Conservation (phyloP, 2,113 vertebrate genomes). For the Lontra canadensis region DNA sequence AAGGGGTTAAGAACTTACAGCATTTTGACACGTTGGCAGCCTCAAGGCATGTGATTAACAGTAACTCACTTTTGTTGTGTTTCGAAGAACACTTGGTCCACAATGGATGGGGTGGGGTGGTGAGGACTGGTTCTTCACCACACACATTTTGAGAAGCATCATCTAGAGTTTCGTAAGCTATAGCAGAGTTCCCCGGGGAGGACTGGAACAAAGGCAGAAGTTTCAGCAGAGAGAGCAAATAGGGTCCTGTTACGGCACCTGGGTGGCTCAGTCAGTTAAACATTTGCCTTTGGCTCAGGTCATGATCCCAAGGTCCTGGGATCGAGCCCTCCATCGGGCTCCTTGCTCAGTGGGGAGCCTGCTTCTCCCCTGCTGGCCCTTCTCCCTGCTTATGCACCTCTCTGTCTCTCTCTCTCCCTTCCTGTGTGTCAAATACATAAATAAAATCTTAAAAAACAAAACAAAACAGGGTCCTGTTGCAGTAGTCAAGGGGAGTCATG, state of each 20-base stretch:
- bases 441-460: too few relatives aligned
- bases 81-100: background rate
- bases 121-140: background rate
- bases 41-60: background rate
- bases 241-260: background rate
- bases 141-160: background rate
- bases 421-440: too few relatives aligned
- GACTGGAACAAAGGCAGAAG: background rate
- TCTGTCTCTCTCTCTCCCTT: too few relatives aligned
- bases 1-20: background rate
- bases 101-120: background rate
- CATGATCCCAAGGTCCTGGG: too few relatives aligned
- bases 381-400: too few relatives aligned
- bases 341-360: too few relatives aligned
- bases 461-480: too few relatives aligned
- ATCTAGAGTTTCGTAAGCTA: background rate
- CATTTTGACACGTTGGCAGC: background rate
- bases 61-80: background rate
- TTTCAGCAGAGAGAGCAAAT: background rate
- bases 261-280: too few relatives aligned
- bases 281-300: too few relatives aligned
- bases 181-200: background rate
- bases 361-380: too few relatives aligned
- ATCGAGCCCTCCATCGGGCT: too few relatives aligned
- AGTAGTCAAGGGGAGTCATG: background rate